Base-by-base conservation (phyloP, 2,797 vertebrate species). In the Anas bahamensis region DNA sequence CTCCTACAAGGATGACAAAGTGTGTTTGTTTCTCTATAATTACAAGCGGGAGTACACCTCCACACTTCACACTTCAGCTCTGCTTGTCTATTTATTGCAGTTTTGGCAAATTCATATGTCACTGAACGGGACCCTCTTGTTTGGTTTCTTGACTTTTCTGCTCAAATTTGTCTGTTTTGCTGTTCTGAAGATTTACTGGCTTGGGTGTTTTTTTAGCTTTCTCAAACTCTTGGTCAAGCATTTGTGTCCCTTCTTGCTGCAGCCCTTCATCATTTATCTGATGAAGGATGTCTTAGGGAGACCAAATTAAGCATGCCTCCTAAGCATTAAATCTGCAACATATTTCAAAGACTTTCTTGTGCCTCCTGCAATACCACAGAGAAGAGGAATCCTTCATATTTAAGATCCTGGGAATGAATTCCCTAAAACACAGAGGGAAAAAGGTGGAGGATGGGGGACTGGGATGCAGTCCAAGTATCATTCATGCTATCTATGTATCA, bases 61-160 rank as follows among this genome's bases (percentile, higher is more conserved):
- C 93, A 63, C 83, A 83, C 69, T 92, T 94, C 93, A 76, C 93
- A 89, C 93, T 94, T 77, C 74, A 63, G 86, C 78, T 86, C 74
- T 86, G 93, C 89, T 46, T 91, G 73, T 61, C 86, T 92, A 89
- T 92, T 94, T 94, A 92, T 83, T 89, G 86, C 93, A 68, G 42
- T 46, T 89, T 86, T 63, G 86, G 86, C 53, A 75, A 79, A 75
- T 52, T 66, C 77, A 50, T 59, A 13, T 83, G 69, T 75, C 93
- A 80, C 86, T 11, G 37, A 86, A 57, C 6, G 19, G 89, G 81
- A 83, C 73, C 41, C 81, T 94, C 85, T 64, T 44, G 26, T 63
- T 74, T 37, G 13, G 17, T 65, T 82, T 28, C 81, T 82, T 69
- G 52, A 33, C 28, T 74, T n/a, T 42, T 59, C 29, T 13, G 13